Evolutionary conservation across 2,888 invertebrate genomes (phyloP).

Genomic region (Gasteruption jaculator): DNA sequence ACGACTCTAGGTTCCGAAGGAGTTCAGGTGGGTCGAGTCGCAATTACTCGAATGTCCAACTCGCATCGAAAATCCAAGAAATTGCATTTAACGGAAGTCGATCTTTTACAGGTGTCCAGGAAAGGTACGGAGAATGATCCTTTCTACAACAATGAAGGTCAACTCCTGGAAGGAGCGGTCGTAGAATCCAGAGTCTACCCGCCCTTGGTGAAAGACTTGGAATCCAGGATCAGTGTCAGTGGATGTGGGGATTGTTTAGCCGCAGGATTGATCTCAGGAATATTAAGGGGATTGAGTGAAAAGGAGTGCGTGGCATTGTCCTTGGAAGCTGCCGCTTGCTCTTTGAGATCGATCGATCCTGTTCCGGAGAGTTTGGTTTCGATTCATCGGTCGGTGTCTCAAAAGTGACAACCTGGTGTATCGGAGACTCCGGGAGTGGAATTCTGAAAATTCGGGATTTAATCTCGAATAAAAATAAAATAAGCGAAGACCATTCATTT

Average conservation of each 20-base stretch:
- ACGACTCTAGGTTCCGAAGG: constrained; percentile 43
- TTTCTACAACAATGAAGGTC: constrained; percentile 30
- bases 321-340: constrained; percentile 39
- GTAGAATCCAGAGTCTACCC: constrained; percentile 38
- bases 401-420: no score
- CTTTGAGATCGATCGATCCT: constrained; percentile 38
- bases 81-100: constrained; percentile 3
- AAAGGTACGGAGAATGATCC: constrained; percentile 25
- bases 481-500: no score
- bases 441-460: no score
- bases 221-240: constrained; percentile 32
- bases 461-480: no score
- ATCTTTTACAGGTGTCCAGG: constrained; percentile 30
- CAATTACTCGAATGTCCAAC: background rate
- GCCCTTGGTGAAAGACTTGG: constrained; percentile 18
- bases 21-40: constrained; percentile 40
- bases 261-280: constrained; percentile 43
- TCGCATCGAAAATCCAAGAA: constrained; percentile 2
- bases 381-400: no score
- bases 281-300: constrained; percentile 37
- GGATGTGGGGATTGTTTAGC: constrained; percentile 49
- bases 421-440: no score
- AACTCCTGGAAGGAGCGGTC: constrained; percentile 22
- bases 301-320: constrained; percentile 35
- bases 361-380: constrained; percentile 35